Evolutionary conservation across 2,888 invertebrate genomes (phyloP).

Genomic region (Amiota communis): DNA sequence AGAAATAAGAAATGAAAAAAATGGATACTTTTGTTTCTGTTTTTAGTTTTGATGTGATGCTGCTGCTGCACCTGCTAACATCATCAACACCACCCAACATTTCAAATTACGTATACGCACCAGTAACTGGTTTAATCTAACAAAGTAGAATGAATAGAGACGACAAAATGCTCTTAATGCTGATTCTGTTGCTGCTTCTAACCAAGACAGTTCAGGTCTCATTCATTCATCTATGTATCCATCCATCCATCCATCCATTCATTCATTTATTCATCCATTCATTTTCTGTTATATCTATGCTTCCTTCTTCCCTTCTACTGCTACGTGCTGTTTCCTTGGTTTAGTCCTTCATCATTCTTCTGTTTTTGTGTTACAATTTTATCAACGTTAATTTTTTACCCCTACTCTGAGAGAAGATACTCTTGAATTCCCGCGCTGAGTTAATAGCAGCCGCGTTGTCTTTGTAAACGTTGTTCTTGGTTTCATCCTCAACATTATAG

Average conservation of each 20-base stretch:
- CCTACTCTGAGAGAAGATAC: neutral
- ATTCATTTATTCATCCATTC: neutral
- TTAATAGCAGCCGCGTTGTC: too few species aligned
- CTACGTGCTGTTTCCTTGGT: too few species aligned
- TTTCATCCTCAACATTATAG: neutral
- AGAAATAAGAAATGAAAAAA: neutral
- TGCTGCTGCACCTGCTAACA: slow-evolving; percentile 23
- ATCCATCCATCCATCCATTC: neutral
- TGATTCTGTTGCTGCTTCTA: neutral
- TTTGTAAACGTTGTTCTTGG: neutral
- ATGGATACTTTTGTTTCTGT: slow-evolving; percentile 1
- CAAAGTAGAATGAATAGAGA: too few species aligned
- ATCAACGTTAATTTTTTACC: neutral
- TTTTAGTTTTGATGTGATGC: neutral
- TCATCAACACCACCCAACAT: slow-evolving; percentile 9
- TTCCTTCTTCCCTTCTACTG: neutral
- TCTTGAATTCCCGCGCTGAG: neutral
- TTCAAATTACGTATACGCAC: slow-evolving; percentile 51
- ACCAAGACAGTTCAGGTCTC: neutral
- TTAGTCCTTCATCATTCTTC: neutral
- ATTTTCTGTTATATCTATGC: neutral
- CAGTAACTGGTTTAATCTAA: slow-evolving; percentile 39
- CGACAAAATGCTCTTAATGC: neutral
- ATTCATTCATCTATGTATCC: neutral
- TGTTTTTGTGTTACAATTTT: neutral